Percentiles rank a stretch among this genome's conserved stretches.
Conservation (phyloP, 2,113 vertebrate genomes). For the Oreochromis tanganicae region DNA sequence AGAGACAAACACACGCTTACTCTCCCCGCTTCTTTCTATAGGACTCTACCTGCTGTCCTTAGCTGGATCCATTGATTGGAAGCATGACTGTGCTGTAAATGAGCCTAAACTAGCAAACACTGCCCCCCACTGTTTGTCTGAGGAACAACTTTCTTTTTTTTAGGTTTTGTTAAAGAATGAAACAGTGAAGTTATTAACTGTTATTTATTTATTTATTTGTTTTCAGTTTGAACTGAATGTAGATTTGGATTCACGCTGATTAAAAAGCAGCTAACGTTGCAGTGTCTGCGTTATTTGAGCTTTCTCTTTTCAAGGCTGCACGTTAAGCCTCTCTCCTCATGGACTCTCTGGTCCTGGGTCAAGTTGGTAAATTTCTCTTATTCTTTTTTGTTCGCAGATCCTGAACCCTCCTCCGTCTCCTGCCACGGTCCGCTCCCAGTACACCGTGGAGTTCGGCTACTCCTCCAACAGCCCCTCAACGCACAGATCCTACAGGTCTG, state of each 20-base stretch:
- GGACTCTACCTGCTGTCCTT: background rate
- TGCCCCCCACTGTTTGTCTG: background rate
- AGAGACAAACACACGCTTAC: background rate
- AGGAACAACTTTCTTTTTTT: background rate
- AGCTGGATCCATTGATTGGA: background rate
- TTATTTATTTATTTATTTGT: background rate
- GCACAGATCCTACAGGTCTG: conserved; percentile 94
- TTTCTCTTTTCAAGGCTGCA: background rate
- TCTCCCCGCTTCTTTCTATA: background rate
- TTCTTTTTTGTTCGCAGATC: conserved; percentile 70
- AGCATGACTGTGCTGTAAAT: background rate
- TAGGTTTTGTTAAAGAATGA: background rate
- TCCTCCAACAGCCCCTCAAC: conserved; percentile 98
- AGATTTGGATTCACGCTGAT: background rate
- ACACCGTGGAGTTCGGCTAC: conserved; percentile 95
- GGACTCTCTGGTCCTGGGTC: background rate
- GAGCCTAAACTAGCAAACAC: background rate
- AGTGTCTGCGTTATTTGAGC: background rate
- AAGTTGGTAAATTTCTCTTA: background rate
- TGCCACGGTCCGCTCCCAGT: conserved; percentile 93
- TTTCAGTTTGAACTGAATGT: background rate
- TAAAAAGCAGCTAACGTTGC: background rate
- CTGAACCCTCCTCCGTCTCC: conserved; percentile 97
- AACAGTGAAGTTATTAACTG: background rate
- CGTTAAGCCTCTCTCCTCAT: background rate